phyloP scores from a whole-genome alignment of 2,888 invertebrate species.

The Pseudeuparius sepicola region DNA sequence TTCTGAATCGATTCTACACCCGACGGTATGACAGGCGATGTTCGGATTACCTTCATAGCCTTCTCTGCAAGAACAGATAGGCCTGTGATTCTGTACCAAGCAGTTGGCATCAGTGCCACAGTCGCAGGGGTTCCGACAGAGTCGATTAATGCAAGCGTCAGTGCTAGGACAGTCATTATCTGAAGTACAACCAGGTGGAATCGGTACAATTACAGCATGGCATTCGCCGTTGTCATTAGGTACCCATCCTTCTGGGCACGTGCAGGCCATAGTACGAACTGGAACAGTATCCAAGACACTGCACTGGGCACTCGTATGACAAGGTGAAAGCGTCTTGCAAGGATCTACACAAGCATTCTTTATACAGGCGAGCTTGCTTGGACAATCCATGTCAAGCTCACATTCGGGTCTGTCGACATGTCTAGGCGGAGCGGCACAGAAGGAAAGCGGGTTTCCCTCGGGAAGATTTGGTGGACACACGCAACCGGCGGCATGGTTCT shows the following conservation, averaged over 20 bases:
- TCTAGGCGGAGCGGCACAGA: constrained; percentile 50
- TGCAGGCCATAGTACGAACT: constrained; percentile 79
- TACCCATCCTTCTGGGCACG: constrained; percentile 76
- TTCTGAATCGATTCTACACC: constrained; percentile 74
- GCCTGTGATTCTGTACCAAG: constrained; percentile 71
- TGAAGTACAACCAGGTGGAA: constrained; percentile 64
- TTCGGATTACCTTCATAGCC: constrained; percentile 84
- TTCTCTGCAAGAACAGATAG: constrained; percentile 74
- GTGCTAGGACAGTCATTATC: constrained; percentile 69
- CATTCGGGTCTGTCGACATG: constrained; percentile 56
- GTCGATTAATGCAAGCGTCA: constrained; percentile 77
- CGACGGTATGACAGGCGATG: constrained; percentile 66
- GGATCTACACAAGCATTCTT: constrained; percentile 69
- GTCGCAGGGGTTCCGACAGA: constrained; percentile 79
- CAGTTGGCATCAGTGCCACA: constrained; percentile 81
- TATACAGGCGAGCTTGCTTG: constrained; percentile 71
- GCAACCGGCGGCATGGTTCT: constrained; percentile 73
- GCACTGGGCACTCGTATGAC: constrained; percentile 64
- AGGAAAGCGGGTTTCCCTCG: constrained; percentile 68
- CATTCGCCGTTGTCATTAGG: constrained; percentile 73
- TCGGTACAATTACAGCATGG: constrained; percentile 57
- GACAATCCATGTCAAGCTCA: constrained; percentile 67
- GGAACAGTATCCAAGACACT: constrained; percentile 77
- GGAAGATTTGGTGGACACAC: constrained; percentile 73
- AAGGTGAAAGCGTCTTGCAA: constrained; percentile 66